phyloP scores from a whole-genome alignment of 1,140 invertebrate species.

The Lordiphosa clarofinis region DNA sequence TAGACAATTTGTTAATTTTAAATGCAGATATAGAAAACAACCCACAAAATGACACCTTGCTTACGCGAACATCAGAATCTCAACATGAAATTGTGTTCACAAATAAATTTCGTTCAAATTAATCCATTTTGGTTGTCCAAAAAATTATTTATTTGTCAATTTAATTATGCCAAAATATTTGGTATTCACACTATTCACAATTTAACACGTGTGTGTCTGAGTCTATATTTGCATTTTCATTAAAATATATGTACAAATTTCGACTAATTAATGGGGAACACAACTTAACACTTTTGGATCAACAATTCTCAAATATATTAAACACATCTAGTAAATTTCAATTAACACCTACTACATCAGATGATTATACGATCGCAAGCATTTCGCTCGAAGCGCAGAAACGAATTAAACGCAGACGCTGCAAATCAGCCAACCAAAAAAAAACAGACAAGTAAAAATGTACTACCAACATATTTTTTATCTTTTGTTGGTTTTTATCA shows the following conservation, averaged over 20 bases:
- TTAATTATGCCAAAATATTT: no score
- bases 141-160: not conserved
- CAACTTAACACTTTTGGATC: constrained; percentile 19
- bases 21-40: no score
- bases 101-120: not conserved
- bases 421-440: not conserved
- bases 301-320: constrained; percentile 36
- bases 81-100: no score
- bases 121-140: not conserved
- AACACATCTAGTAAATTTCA: constrained; percentile 25
- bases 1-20: no score
- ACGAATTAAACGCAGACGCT: constrained; percentile 21
- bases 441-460: constrained; percentile 27
- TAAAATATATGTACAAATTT: no score
- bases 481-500: constrained; percentile 6
- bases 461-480: constrained; percentile 22
- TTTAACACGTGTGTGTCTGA: no score
- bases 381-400: constrained; percentile 4
- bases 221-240: no score
- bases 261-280: no score
- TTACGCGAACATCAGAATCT: no score
- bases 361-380: not conserved
- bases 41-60: no score
- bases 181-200: no score
- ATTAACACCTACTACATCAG: constrained; percentile 24